Evolutionary conservation across 2,113 vertebrate genomes (phyloP).

Genomic region (Anhinga anhinga): DNA sequence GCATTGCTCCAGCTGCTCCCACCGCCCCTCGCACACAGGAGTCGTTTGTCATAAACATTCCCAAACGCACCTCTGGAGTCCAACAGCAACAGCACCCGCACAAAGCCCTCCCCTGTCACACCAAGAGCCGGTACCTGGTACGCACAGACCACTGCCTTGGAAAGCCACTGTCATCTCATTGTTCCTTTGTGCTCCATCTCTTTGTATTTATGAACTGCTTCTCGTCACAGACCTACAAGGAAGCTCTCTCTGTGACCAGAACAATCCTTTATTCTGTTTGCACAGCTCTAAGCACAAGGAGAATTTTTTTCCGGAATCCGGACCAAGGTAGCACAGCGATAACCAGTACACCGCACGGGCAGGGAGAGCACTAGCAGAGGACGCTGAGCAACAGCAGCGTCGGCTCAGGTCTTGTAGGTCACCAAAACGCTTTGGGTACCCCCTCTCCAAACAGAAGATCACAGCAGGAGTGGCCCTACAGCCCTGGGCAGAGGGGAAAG

Average conservation of each 20-base stretch:
- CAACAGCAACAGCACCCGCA: neutral
- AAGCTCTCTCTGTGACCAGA: neutral
- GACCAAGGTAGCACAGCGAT: neutral
- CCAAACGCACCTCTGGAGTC: conserved; percentile 9
- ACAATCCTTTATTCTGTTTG: neutral
- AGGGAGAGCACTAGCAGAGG: accelerated
- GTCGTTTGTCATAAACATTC: neutral
- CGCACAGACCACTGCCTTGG: neutral
- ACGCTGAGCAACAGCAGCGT: accelerated
- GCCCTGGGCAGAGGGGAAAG: neutral
- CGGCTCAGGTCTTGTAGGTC: neutral
- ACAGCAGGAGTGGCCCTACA: neutral
- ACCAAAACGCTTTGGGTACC: accelerated
- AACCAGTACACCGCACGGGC: accelerated
- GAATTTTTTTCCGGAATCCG: accelerated
- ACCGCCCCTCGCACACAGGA: neutral
- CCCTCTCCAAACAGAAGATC: neutral
- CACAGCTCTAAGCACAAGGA: neutral
- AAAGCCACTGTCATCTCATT: neutral
- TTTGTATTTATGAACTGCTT: neutral
- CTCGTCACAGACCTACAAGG: neutral
- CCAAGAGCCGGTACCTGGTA: neutral
- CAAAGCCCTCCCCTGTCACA: neutral
- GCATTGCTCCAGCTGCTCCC: conserved; percentile 27
- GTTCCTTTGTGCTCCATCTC: conserved; percentile 30